Evolutionary conservation across 2,113 vertebrate species (phyloP).

Genomic region (Gorsachius goisagi): DNA sequence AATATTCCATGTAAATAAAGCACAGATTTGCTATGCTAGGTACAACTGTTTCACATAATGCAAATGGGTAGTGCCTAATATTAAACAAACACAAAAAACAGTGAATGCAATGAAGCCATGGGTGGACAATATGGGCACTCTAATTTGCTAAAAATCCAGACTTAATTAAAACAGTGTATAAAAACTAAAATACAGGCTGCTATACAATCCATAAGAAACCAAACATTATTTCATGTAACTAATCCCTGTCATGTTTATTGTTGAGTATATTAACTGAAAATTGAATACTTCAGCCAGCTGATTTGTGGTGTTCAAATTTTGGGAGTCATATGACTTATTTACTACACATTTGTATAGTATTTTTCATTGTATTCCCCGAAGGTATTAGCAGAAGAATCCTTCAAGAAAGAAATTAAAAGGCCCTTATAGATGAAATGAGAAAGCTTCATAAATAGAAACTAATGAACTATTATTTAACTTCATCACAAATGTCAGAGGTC

Average conservation of each 20-base stretch:
- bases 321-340: background rate
- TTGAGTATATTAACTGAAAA: background rate
- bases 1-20: background rate
- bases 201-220: background rate
- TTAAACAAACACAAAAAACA: background rate
- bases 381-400: background rate
- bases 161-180: background rate
- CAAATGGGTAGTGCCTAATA: background rate
- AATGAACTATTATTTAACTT: slow-evolving; percentile 3
- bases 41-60: background rate
- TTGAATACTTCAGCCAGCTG: background rate
- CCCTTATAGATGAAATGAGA: background rate
- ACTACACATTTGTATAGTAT: background rate
- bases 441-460: background rate
- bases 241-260: background rate
- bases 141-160: background rate
- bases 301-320: background rate
- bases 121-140: background rate
- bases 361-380: background rate
- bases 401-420: background rate
- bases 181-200: background rate
- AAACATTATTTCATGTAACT: background rate
- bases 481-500: background rate
- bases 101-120: background rate
- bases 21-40: background rate